Percentiles rank a stretch among this genome's conserved stretches.
Conservation (phyloP, 2,797 vertebrate genomes). For the Platyrinchus mystaceus region DNA sequence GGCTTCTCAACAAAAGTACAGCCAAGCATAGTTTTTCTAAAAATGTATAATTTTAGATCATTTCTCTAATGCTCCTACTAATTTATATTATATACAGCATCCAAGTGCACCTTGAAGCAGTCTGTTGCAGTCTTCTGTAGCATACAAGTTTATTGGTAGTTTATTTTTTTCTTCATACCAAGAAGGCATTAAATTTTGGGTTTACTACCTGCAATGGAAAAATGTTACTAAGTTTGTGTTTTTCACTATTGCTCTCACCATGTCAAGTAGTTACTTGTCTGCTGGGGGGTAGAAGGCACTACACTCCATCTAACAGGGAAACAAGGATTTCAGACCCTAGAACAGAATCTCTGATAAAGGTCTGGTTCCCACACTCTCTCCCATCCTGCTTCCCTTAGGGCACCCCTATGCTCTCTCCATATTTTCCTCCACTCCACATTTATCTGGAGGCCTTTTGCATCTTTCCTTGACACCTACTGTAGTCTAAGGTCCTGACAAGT, state of each 20-base stretch:
- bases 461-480: not conserved
- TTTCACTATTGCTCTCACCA: not conserved
- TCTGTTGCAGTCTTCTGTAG: not conserved
- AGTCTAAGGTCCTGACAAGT: not conserved
- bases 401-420: accelerated
- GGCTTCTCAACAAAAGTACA: not conserved
- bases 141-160: accelerated
- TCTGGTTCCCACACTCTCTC: not conserved
- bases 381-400: not conserved
- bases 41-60: accelerated
- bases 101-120: not conserved
- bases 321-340: not conserved
- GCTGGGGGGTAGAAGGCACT: not conserved
- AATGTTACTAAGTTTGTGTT: not conserved
- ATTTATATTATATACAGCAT: not conserved
- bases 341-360: accelerated
- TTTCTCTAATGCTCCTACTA: not conserved
- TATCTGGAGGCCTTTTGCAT: not conserved
- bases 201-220: slow-evolving; percentile 43
- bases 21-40: not conserved
- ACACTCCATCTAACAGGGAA: not conserved
- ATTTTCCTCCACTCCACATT: not conserved
- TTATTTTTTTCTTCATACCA: not conserved
- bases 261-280: not conserved
- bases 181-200: not conserved